Evolutionary conservation across 2,888 invertebrate species (phyloP).

Genomic region (Agrilus cyanescens): DNA sequence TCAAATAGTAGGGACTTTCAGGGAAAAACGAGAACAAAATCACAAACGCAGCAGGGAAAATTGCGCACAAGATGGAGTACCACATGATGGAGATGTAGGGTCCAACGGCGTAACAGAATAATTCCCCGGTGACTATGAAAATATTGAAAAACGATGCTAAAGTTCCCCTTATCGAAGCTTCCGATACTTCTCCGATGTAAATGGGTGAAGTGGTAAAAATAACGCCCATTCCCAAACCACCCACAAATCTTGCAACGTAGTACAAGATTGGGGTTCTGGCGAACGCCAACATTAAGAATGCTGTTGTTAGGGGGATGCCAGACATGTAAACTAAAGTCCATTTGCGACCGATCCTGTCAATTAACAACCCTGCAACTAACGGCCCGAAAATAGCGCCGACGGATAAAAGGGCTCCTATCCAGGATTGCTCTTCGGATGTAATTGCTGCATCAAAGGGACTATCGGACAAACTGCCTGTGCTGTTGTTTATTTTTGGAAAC

Average conservation of each 20-base stretch:
- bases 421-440: slow-evolving; percentile 47
- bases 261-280: slow-evolving; percentile 6
- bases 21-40: slow-evolving; percentile 56
- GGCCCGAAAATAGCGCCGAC: slow-evolving; percentile 52
- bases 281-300: slow-evolving; percentile 16
- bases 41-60: slow-evolving; percentile 40
- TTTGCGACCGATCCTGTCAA: slow-evolving; percentile 54
- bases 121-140: slow-evolving; percentile 56
- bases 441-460: slow-evolving; percentile 38
- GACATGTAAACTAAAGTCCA: slow-evolving; percentile 46
- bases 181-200: slow-evolving; percentile 77
- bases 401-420: slow-evolving; percentile 60
- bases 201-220: slow-evolving; percentile 64
- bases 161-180: slow-evolving; percentile 64
- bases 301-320: slow-evolving; percentile 50
- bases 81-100: slow-evolving; percentile 54
- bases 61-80: slow-evolving; percentile 40
- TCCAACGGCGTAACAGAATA: slow-evolving; percentile 57
- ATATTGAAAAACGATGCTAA: slow-evolving; percentile 55
- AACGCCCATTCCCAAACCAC: slow-evolving; percentile 40
- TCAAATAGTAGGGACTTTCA: slow-evolving; percentile 63
- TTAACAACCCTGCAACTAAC: slow-evolving; percentile 51
- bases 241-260: slow-evolving; percentile 12
- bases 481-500: slow-evolving; percentile 18
- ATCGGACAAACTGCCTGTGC: slow-evolving; percentile 23